phyloP scores from a whole-genome alignment of 2,888 invertebrate genomes.

The Oscheius myriophilus region DNA sequence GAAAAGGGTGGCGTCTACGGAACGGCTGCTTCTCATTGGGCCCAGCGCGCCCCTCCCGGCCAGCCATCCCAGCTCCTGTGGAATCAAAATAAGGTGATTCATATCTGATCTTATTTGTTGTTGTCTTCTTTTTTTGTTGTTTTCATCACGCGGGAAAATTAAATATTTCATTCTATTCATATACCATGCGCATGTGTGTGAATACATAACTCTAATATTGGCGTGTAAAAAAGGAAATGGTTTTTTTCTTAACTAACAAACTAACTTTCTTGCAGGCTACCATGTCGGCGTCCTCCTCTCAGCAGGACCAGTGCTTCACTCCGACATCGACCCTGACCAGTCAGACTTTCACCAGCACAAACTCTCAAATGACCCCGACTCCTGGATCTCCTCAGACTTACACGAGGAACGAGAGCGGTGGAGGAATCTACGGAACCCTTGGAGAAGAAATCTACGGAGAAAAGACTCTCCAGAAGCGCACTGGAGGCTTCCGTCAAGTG shows the following conservation, averaged over 20 bases:
- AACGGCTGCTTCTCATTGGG: slow-evolving; percentile 37
- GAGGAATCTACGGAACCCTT: slow-evolving; percentile 43
- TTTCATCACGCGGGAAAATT: neutral
- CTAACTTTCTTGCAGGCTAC: slow-evolving; percentile 23
- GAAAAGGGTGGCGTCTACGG: slow-evolving; percentile 42
- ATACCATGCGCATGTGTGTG: slow-evolving; percentile 5
- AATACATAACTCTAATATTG: neutral
- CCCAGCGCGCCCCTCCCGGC: slow-evolving; percentile 48
- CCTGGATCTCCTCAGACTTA: slow-evolving; percentile 52
- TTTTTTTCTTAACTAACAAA: slow-evolving; percentile 6
- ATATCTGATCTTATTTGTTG: slow-evolving; percentile 21
- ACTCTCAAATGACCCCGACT: slow-evolving; percentile 51
- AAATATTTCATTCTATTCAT: slow-evolving; percentile 14
- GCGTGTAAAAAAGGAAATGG: neutral
- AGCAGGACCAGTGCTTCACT: slow-evolving; percentile 60
- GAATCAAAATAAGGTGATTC: slow-evolving; percentile 48
- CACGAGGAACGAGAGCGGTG: slow-evolving; percentile 21
- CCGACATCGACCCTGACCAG: slow-evolving; percentile 61
- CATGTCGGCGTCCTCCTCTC: slow-evolving; percentile 49
- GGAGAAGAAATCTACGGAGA: slow-evolving; percentile 47
- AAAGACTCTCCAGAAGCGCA: slow-evolving; percentile 46
- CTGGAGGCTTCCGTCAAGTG: slow-evolving; percentile 35
- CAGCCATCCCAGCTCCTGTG: slow-evolving; percentile 53
- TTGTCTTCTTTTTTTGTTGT: neutral
- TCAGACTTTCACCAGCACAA: slow-evolving; percentile 49